These are phyloP conservation scores for Clytia hemisphaerica DNA, from an alignment of 30 jellyfish, hydroid and myxozoan species.

Conservation along the genomic window DNA sequence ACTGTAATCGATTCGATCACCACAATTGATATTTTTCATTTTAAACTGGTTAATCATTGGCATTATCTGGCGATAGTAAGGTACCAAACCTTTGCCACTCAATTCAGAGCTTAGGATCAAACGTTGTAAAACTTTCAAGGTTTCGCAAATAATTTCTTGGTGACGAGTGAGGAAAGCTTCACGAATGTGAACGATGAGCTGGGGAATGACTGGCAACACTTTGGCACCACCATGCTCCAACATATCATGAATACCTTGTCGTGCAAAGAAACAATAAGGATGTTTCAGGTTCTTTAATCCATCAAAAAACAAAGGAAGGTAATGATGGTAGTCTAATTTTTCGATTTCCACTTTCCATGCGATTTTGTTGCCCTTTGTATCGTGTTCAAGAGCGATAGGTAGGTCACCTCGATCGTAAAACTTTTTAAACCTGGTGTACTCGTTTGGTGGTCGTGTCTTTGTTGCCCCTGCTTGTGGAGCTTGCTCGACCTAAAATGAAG, in stretches of 20 bases:
- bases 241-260: constrained; percentile 97
- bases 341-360: constrained; percentile 98
- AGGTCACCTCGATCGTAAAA: constrained; percentile 93
- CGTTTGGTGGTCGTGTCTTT: constrained; percentile 52
- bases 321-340: constrained; percentile 79
- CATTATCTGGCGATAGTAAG: constrained; percentile 84
- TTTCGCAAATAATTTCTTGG: constrained; percentile 71
- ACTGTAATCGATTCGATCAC: constrained; percentile 90
- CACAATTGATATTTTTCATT: constrained; percentile 70
- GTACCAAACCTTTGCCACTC: constrained; percentile 93
- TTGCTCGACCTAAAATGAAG: constrained; percentile 39
- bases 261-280: constrained; percentile 81
- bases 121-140: constrained; percentile 77
- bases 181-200: constrained; percentile 82
- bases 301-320: constrained; percentile 86
- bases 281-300: constrained; percentile 80
- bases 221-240: constrained; percentile 91
- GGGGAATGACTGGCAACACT: constrained; percentile 84
- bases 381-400: constrained; percentile 93
- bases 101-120: constrained; percentile 70
- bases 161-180: constrained; percentile 84
- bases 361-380: constrained; percentile 87
- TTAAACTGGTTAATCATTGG: constrained; percentile 81
- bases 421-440: constrained; percentile 65
- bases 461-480: constrained; percentile 81